Evolutionary conservation across 2,113 vertebrate species (phyloP), one percentile per base, ranked within the genome.

Genomic region (Carollia perspicillata): DNA sequence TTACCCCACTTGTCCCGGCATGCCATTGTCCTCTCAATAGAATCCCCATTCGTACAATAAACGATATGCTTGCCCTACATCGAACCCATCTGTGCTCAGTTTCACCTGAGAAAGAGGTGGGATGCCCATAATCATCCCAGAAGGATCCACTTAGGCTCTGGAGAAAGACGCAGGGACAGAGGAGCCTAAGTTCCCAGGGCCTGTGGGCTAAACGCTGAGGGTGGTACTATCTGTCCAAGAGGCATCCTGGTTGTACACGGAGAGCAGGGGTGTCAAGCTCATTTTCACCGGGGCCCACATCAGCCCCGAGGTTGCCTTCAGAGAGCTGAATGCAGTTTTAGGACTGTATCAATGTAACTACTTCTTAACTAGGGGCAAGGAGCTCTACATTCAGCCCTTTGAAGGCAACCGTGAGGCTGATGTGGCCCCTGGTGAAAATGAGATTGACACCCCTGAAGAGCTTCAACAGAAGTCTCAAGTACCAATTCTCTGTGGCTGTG

Each of bases 61-160:
- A 40, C 3, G 3, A 42, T 44, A 9, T 3, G 2, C 40, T 16
- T 4, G 0, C 11, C 20, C 37, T 14, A 0, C 3, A 37, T 28
- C 9, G 33, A 44, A 37, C 12, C 9, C 23, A 63, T 18, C 13
- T 17, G 12, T 74, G 4, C 63, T 63, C 47, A 42, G 47, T 37
- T 66, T 91, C 49, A n/a, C 42, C 55, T 13, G n/a, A 94, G n/a
- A 13, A 40, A 42, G 78, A 85, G 47, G 18, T 1, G 28, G 14
- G 42, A 35, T 33, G 20, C 14, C 16, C 37, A 33, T 42, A 30
- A 81, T 17, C 30, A 37, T 10, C 78, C 40, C 60, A 69, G 55
- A 72, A 93, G 12, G 33, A 42, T 37, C 20, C 51, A 10, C 8
- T 72, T 88, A 8, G 30, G 47, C 33, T 85, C 60, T 85, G 69